These are phyloP conservation scores for Scaptomyza montana DNA, from an alignment of 1,140 invertebrate genomes.

Conservation along the genomic window DNA sequence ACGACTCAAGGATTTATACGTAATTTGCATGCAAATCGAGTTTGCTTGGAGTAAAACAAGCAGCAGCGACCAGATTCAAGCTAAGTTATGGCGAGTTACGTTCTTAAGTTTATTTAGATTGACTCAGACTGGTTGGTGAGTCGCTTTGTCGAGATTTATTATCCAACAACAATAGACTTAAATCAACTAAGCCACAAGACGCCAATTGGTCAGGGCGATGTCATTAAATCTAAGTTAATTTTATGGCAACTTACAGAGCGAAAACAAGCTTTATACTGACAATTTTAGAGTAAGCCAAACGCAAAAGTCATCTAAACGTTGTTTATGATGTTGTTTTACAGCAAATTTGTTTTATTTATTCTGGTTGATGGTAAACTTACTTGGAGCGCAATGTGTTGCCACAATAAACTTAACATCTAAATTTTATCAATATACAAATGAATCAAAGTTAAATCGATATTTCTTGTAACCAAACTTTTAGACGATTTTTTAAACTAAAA, in stretches of 20 bases:
- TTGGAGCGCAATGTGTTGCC: no score
- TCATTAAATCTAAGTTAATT: conserved; percentile 37
- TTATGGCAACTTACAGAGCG: conserved; percentile 17
- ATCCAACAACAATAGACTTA: conserved; percentile 6
- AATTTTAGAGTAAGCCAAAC: no score
- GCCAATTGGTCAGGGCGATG: conserved; percentile 1
- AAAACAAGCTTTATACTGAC: not conserved
- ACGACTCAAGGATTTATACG: conserved; percentile 59
- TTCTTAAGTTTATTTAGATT: conserved; percentile 16
- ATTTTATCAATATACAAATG: no score
- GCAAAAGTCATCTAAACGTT: no score
- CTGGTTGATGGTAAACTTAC: no score
- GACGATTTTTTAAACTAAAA: no score
- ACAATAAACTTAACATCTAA: no score
- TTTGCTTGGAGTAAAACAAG: conserved; percentile 17
- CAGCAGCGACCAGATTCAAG: not conserved
- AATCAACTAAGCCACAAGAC: not conserved
- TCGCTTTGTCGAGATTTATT: conserved; percentile 47
- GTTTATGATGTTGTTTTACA: no score
- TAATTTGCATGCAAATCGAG: conserved; percentile 59
- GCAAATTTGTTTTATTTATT: no score
- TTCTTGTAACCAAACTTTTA: no score
- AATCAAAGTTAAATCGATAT: no score
- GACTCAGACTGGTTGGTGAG: not conserved
- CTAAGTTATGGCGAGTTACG: not conserved